Base-by-base conservation (phyloP, 2,797 vertebrate genomes). In the Hippopotamyrus pictus region DNA sequence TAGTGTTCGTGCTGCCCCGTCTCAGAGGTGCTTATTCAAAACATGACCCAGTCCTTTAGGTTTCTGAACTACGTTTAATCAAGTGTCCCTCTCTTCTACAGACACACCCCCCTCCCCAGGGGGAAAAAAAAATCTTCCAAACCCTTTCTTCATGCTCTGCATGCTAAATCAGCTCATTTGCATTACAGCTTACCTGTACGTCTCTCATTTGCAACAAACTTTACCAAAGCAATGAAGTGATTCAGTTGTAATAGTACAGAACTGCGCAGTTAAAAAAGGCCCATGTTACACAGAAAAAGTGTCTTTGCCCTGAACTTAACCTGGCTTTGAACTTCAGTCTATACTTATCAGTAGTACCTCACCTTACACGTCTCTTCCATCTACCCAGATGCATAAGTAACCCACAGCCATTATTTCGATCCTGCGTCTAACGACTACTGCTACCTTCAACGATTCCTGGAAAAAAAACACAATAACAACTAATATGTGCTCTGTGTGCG, bases 41-140 rank as follows among this genome's bases (percentile, higher is more conserved):
- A 48, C 14, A 33, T 17, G 48, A 86, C 76, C 54, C 73, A 48
- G 84, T 50, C 54, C 89, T 76, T 79, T 89, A 76, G 73, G 59
- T 25, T 7, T 62, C 57, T 19, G 51, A 82, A 12, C 41, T 65
- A 85, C n/a, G 12, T 11, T 86, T 57, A 89, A 76, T 89, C 83
- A 85, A 87, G 54, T 88, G 1, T 41, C 54, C 19, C n/a, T 14
- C 46, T 7, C 76, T 82, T 46, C 41, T 46, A n/a, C 41, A 46
- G 37, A 44, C 33, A 41, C 57, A 62, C 57, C n/a, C 73, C 37
- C 37, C 37, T 19, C 14, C 33, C 2, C 73, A n/a, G 7, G 73
- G 73, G 19, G 14, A 73, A 37, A 69, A 73, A 79, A 79, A 8
- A 37, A 41, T 83, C 76, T 82, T 84, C 79, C 11, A 29, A 46